phyloP scores from a whole-genome alignment of 2,113 vertebrate genomes.

The Salvelinus sp. region DNA sequence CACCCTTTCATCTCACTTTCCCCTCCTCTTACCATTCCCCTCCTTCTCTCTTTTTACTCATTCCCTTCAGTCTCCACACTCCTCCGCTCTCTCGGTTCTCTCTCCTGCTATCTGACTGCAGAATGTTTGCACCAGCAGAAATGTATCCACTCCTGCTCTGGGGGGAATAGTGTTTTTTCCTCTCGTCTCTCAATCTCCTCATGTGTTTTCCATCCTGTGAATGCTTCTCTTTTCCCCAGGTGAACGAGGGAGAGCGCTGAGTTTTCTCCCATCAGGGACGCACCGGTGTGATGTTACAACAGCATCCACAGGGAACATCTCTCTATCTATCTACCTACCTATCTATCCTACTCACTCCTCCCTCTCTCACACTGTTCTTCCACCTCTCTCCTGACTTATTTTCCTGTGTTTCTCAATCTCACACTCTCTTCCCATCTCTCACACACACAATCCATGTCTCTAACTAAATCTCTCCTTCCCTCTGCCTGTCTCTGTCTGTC shows the following conservation, averaged over 20 bases:
- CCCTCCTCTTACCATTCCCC: conserved; percentile 29
- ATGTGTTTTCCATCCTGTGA: conserved; percentile 70
- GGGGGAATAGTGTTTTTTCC: conserved; percentile 58
- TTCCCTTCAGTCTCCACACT: conserved; percentile 42
- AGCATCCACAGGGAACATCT: conserved; percentile 51
- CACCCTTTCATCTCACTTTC: conserved; percentile 34
- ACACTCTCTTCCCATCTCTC: conserved; percentile 24
- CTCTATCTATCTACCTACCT: background rate
- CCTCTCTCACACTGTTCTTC: conserved; percentile 22
- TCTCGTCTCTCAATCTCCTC: conserved; percentile 57
- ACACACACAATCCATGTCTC: background rate
- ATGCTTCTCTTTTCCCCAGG: conserved; percentile 63
- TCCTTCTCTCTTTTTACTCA: conserved; percentile 43
- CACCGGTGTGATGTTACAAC: conserved; percentile 62
- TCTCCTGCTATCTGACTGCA: conserved; percentile 56
- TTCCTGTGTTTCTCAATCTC: background rate
- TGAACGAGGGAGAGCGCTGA: conserved; percentile 57
- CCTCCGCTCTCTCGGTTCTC: conserved; percentile 16
- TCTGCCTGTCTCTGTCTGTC: background rate
- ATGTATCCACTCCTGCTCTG: conserved; percentile 54
- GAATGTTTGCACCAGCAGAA: conserved; percentile 62
- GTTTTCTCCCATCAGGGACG: conserved; percentile 67
- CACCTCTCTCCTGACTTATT: background rate
- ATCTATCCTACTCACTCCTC: background rate
- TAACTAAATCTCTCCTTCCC: conserved; percentile 13